phyloP scores from a whole-genome alignment of 2,797 vertebrate genomes.

The Dendrocincla fuliginosa region DNA sequence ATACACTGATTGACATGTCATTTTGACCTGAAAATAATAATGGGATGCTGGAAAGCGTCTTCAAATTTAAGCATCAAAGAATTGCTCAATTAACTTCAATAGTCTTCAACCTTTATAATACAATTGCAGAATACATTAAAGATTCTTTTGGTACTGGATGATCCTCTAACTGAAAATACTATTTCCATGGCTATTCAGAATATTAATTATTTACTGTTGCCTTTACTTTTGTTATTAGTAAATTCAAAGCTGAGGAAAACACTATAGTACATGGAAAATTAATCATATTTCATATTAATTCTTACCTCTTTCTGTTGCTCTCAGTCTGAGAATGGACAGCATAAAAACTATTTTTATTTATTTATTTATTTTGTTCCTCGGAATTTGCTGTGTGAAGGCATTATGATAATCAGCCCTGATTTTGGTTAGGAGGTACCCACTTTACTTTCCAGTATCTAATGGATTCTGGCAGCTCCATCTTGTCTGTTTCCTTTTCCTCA shows the following conservation, averaged over 20 bases:
- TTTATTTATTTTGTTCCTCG: neutral
- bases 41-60: neutral
- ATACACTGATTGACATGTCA: neutral
- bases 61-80: neutral
- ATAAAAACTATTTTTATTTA: neutral
- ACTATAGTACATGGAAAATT: neutral
- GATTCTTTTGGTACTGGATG: neutral
- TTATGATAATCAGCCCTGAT: neutral
- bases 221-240: neutral
- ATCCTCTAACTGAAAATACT: neutral
- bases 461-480: neutral
- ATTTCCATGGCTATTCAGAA: neutral
- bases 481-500: neutral
- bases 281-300: neutral
- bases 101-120: neutral
- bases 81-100: neutral
- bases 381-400: neutral
- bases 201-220: neutral
- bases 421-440: neutral
- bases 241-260: neutral
- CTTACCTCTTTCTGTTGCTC: neutral
- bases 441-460: neutral
- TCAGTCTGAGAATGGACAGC: neutral
- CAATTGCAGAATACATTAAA: slow-evolving; percentile 13
- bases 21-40: slow-evolving; percentile 24